Evolutionary conservation across 2,888 invertebrate species (phyloP).

Genomic region (Boloria selene): DNA sequence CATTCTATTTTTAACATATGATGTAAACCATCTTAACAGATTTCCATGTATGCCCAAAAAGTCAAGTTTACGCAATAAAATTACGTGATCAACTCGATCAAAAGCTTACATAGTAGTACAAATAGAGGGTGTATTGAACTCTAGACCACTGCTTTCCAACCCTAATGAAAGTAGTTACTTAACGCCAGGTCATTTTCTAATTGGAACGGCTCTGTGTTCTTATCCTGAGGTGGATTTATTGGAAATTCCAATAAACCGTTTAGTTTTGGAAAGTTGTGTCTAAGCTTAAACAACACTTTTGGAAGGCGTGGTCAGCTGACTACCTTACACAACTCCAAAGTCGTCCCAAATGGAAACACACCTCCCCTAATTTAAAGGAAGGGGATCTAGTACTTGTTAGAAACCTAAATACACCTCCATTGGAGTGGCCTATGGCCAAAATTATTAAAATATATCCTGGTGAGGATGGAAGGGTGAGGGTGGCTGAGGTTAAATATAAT

Average conservation of each 20-base stretch:
- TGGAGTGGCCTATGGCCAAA: slow-evolving; percentile 30
- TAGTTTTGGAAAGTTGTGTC: too few relatives aligned
- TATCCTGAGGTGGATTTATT: slow-evolving; percentile 34
- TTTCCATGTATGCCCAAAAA: too few relatives aligned
- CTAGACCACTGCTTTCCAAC: neutral
- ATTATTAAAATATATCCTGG: slow-evolving; percentile 26
- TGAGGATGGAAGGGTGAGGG: slow-evolving; percentile 26
- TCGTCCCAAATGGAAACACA: slow-evolving; percentile 31
- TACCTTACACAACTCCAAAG: slow-evolving; percentile 36
- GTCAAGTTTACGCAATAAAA: too few relatives aligned
- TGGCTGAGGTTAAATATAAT: slow-evolving; percentile 22
- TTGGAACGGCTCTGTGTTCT: neutral
- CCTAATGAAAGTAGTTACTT: slow-evolving; percentile 23
- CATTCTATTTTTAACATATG: too few relatives aligned
- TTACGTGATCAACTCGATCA: too few relatives aligned
- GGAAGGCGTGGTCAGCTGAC: slow-evolving; percentile 35
- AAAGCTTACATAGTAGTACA: too few relatives aligned
- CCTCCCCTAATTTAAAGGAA: slow-evolving; percentile 26
- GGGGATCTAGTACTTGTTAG: slow-evolving; percentile 32
- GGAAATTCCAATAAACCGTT: slow-evolving; percentile 27
- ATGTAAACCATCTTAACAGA: too few relatives aligned
- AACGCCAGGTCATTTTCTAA: slow-evolving; percentile 40
- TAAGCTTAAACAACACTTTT: slow-evolving; percentile 37
- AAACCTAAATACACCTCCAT: slow-evolving; percentile 19
- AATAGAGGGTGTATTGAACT: neutral